Evolutionary conservation across 2,797 vertebrate genomes (phyloP).

Genomic region (Echiichthys vipera): DNA sequence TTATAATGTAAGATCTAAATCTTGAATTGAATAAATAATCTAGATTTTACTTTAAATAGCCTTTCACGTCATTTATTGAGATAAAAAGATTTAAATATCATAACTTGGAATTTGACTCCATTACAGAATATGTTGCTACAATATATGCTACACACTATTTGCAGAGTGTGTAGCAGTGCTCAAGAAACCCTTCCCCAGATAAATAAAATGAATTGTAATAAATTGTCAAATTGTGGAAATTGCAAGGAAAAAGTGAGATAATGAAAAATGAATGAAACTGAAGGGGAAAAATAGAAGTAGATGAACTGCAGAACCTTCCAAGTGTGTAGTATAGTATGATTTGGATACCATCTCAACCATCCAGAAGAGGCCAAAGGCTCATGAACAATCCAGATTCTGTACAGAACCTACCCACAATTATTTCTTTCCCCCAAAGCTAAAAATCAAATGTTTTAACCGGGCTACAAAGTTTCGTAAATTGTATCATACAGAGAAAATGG

Average conservation of each 20-base stretch:
- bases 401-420: conserved; percentile 44
- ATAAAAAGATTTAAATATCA: too few species aligned
- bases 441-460: conserved; percentile 73
- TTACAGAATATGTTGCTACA: not conserved
- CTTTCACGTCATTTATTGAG: too few species aligned
- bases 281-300: not conserved
- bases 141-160: too few species aligned
- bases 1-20: too few species aligned
- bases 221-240: too few species aligned
- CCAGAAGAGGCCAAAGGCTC: conserved; percentile 52
- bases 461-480: conserved; percentile 75
- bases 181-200: not conserved
- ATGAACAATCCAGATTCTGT: conserved; percentile 47
- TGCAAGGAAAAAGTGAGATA: not conserved
- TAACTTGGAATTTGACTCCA: not conserved
- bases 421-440: conserved; percentile 53
- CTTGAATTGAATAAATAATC: too few species aligned
- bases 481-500: conserved; percentile 78
- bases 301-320: conserved; percentile 15
- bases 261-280: not conserved
- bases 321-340: conserved; percentile 1
- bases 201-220: not conserved
- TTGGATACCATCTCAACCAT: too few species aligned
- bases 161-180: not conserved
- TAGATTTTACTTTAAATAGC: too few species aligned